Base-by-base conservation (phyloP, 2,888 invertebrate species). In the Melieria omissa region DNA sequence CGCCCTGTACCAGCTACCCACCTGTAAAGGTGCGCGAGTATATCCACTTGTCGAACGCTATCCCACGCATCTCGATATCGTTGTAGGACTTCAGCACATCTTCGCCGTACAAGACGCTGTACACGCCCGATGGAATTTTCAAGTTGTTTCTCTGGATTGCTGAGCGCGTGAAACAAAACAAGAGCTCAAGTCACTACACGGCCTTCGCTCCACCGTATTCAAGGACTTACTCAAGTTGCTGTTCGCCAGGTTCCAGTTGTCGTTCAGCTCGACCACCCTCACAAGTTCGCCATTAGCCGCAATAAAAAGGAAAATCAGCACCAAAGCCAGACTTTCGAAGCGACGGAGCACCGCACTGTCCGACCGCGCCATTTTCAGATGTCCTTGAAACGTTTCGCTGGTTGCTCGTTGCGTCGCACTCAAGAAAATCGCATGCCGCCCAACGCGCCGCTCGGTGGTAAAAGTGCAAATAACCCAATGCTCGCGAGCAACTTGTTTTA, bases 51-150 rank as follows among this genome's bases (percentile, higher is more conserved):
- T 92, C 91, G 78, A 91, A 89, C 1, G 93, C 92, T 45, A 98
- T 91, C 97, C 97, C 97, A 80, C 94, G 89, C 74, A 93, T 91
- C 46, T 89, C 87, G 0, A 93, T 88, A 86, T 98, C 98, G 84
- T 97, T 97, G 81, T 90, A 91, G 12, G 91, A 90, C 71, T 88
- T 87, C 78, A 95, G 73, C 1, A 87, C 78, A 14, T 83, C 71
- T 42, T 82, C 82, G 0, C 78, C 78, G 44, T 81, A 76, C 4
- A 81, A 76, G 3, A 80, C 83, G 12, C 83, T 85, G 66, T 84
- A 87, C 49, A 87, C 81, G 5, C 87, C 87, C 1, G 85, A 83
- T 10, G 87, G 87, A 1, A 87, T 52, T 1, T 73, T 73, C 44
- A 84, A 72, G 5, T 78, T 73, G 0, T 49, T 47, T n/a, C 76